phyloP scores from a whole-genome alignment of 1,140 invertebrate species.

The Cherax quadricarinatus region DNA sequence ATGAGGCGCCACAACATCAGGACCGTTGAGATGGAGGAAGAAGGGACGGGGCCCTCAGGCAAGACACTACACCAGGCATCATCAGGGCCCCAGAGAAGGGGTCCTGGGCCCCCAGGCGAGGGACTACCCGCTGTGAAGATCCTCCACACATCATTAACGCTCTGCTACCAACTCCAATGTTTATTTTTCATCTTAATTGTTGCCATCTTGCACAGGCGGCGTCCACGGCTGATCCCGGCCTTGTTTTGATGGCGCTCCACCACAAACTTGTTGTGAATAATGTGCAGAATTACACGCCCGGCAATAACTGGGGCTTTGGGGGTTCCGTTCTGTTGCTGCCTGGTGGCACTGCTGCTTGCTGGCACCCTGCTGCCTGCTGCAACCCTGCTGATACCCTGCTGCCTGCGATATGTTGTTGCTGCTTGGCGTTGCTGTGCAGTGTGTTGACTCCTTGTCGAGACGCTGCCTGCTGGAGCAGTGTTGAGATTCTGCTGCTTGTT shows the following conservation, averaged over 20 bases:
- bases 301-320: not conserved
- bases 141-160: slow-evolving; percentile 59
- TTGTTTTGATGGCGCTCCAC: slow-evolving; percentile 58
- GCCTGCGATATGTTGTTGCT: not conserved
- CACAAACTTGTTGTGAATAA: slow-evolving; percentile 62
- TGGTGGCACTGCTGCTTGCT: not conserved
- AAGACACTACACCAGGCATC: not conserved
- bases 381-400: not conserved
- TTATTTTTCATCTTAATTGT: slow-evolving; percentile 64
- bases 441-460: no score
- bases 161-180: slow-evolving; percentile 46
- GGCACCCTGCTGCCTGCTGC: not conserved
- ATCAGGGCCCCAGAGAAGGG: not conserved
- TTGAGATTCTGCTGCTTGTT: no score
- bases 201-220: slow-evolving; percentile 56
- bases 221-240: slow-evolving; percentile 43
- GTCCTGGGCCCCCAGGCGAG: not conserved
- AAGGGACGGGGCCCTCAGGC: not conserved
- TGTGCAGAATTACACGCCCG: slow-evolving; percentile 42
- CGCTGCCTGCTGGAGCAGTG: no score
- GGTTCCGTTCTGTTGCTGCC: not conserved
- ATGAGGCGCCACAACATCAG: not conserved
- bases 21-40: not conserved
- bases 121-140: not conserved
- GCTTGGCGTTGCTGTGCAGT: no score